phyloP scores from a whole-genome alignment of 23 tunicate species.

The Halocynthia roretzi region DNA sequence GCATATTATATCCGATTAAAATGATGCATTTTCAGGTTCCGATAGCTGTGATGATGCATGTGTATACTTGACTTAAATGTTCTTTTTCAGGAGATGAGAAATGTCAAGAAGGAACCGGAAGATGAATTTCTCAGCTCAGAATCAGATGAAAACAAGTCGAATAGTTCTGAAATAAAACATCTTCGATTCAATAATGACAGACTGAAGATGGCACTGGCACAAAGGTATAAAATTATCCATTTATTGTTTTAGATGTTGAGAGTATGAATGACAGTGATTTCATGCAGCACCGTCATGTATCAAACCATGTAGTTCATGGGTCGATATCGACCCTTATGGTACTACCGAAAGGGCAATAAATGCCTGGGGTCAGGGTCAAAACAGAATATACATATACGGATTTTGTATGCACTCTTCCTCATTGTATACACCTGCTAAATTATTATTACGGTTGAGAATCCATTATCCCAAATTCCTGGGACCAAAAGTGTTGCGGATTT shows the following conservation, averaged over 20 bases:
- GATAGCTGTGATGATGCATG: no score
- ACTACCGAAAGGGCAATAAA: no score
- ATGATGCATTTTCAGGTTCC: no score
- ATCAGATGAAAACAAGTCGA: slow-evolving; percentile 40
- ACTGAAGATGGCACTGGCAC: slow-evolving; percentile 38
- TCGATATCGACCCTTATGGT: background rate
- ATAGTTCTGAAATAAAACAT: slow-evolving; percentile 30
- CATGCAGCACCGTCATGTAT: background rate
- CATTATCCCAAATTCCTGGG: no score
- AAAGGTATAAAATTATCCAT: slow-evolving; percentile 27
- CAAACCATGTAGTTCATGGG: background rate
- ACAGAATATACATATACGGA: no score
- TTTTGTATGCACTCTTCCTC: no score
- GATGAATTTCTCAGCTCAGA: slow-evolving; percentile 54
- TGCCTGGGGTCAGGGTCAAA: no score
- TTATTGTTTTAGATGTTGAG: background rate
- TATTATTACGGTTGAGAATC: no score
- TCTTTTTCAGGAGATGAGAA: slow-evolving; percentile 2
- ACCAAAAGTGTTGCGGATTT: no score
- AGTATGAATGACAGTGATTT: background rate
- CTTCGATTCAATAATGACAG: slow-evolving; percentile 35
- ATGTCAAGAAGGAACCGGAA: slow-evolving; percentile 15
- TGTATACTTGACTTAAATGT: background rate
- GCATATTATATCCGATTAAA: no score
- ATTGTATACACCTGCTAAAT: no score